A percentile compares a stretch with the other conserved stretches of the same genome.
phyloP scores from a whole-genome alignment of 2,888 invertebrate species.

The Neuroscelio doddi region DNA sequence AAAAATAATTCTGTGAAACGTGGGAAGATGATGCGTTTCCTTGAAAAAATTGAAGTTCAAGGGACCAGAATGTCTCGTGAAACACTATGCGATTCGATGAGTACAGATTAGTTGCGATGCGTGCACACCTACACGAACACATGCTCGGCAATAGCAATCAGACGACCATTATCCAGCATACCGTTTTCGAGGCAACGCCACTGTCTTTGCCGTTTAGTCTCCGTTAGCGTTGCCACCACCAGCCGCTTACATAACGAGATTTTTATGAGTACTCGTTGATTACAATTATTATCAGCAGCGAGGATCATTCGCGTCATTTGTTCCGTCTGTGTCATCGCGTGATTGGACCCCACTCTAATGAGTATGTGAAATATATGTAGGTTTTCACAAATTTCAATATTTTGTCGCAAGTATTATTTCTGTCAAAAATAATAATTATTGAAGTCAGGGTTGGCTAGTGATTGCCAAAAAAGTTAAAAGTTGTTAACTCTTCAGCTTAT shows the following conservation, averaged over 20 bases:
- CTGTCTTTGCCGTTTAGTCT: slow-evolving; percentile 24
- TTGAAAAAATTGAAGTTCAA: slow-evolving; percentile 42
- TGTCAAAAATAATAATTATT: too few species aligned
- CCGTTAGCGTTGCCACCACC: slow-evolving; percentile 32
- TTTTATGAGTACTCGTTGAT: slow-evolving; percentile 54
- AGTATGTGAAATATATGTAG: too few species aligned
- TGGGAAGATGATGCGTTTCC: too few species aligned
- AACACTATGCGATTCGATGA: slow-evolving; percentile 40
- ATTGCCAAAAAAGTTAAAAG: too few species aligned
- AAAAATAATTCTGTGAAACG: too few species aligned
- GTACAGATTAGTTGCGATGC: slow-evolving; percentile 39
- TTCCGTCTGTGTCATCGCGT: slow-evolving; percentile 35
- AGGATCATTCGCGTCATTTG: slow-evolving; percentile 12
- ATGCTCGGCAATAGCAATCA: slow-evolving; percentile 47
- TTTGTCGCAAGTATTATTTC: too few species aligned
- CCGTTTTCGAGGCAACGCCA: too few species aligned
- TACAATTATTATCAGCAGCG: slow-evolving; percentile 60
- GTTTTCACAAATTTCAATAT: too few species aligned
- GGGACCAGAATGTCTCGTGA: slow-evolving; percentile 40
- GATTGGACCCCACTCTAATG: too few species aligned
- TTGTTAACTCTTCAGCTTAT: too few species aligned
- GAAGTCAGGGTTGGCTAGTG: too few species aligned
- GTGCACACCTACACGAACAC: slow-evolving; percentile 24
- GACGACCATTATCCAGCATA: slow-evolving; percentile 52
- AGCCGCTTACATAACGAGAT: slow-evolving; percentile 45